These are phyloP conservation scores for Montipora cactus DNA, from an alignment of 64 coral and sea anemone genomes.

Conservation along the genomic window DNA sequence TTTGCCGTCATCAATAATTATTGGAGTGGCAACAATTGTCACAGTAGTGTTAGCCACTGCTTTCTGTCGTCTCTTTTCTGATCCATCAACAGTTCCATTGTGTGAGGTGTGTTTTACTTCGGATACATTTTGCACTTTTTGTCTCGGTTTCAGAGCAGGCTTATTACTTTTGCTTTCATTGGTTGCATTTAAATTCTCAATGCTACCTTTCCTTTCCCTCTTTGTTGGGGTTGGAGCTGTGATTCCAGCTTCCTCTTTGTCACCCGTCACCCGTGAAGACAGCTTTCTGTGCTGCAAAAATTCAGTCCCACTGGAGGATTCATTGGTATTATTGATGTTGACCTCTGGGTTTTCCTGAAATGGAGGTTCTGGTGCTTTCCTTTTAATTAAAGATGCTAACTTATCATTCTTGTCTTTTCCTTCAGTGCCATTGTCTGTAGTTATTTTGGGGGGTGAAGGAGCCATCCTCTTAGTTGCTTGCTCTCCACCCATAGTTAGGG, in stretches of 20 bases:
- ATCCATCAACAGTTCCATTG: background rate
- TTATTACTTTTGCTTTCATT: background rate
- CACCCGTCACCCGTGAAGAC: background rate
- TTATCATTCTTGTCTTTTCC: background rate
- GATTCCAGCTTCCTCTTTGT: background rate
- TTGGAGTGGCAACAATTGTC: conserved; percentile 29
- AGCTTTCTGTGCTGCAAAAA: background rate
- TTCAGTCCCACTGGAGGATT: background rate
- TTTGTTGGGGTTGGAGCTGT: conserved; percentile 49
- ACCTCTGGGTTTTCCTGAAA: background rate
- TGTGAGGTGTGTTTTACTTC: background rate
- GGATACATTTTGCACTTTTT: background rate
- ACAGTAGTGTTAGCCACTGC: background rate
- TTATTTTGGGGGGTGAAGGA: conserved; percentile 52
- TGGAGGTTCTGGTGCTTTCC: conserved; percentile 32
- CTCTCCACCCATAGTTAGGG: background rate
- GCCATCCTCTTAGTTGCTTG: conserved; percentile 83
- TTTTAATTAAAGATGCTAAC: background rate
- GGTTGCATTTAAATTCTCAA: conserved; percentile 27
- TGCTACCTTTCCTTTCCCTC: conserved; percentile 51
- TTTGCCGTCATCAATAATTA: background rate
- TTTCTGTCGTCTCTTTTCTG: background rate
- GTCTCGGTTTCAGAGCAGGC: background rate
- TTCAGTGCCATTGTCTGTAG: background rate
- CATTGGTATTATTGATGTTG: background rate